Evolutionary conservation across 2,797 vertebrate species (phyloP).

Genomic region (Acestrorhynchus altus): DNA sequence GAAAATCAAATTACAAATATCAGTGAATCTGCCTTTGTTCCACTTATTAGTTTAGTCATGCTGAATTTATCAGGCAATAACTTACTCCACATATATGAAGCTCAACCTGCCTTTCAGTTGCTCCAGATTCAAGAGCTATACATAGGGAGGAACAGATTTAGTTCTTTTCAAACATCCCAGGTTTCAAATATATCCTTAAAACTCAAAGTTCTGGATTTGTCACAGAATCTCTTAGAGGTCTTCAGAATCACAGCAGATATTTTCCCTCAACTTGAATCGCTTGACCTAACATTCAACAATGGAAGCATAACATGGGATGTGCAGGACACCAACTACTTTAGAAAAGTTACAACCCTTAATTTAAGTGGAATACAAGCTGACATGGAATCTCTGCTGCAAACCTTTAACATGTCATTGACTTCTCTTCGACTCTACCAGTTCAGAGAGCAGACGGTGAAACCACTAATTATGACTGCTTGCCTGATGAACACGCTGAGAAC

Average conservation of each 20-base stretch:
- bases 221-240: constrained; percentile 61
- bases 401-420: constrained; percentile 64
- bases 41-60: not conserved
- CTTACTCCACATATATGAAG: not conserved
- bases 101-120: constrained; percentile 44
- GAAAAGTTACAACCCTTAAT: constrained; percentile 64
- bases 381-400: constrained; percentile 58
- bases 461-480: constrained; percentile 71
- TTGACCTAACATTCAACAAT: constrained; percentile 55
- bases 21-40: not conserved
- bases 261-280: constrained; percentile 65
- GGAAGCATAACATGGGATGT: constrained; percentile 58
- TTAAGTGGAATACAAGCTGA: constrained; percentile 63
- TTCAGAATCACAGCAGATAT: constrained; percentile 65
- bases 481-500: constrained; percentile 66
- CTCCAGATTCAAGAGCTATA: constrained; percentile 34
- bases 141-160: not conserved
- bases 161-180: not conserved
- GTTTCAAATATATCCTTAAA: constrained; percentile 21
- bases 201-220: constrained; percentile 65
- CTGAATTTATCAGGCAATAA: constrained; percentile 8
- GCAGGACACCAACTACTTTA: constrained; percentile 61
- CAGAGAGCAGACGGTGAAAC: constrained; percentile 42
- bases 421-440: constrained; percentile 68
- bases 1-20: constrained; percentile 5